phyloP scores from a whole-genome alignment of 2,113 vertebrate species.

The Dasyornis broadbenti region DNA sequence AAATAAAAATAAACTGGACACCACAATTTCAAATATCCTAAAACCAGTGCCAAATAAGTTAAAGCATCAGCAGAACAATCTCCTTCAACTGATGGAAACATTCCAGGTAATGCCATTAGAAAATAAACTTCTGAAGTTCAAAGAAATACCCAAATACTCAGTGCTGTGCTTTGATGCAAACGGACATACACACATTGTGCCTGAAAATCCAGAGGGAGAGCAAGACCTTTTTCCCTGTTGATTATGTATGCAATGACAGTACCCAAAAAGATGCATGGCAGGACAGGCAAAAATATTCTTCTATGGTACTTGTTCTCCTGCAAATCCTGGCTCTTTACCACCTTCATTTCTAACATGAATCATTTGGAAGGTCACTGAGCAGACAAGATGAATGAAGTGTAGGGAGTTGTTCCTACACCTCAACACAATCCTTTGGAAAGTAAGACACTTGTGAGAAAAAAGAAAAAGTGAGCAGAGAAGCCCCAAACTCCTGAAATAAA shows the following conservation, averaged over 20 bases:
- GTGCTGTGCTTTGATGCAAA: neutral
- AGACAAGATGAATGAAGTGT: neutral
- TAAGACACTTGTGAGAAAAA: neutral
- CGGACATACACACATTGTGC: neutral
- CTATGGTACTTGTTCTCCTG: neutral
- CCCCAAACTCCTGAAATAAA: neutral
- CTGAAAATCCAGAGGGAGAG: neutral
- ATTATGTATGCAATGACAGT: neutral
- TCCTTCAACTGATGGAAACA: neutral
- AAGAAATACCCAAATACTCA: neutral
- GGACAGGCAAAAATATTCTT: neutral
- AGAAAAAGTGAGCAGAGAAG: neutral
- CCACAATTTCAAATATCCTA: neutral
- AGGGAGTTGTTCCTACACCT: neutral
- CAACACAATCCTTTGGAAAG: neutral
- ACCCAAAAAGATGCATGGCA: neutral
- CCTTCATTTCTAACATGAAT: neutral
- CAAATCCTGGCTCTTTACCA: neutral
- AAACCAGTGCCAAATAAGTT: neutral
- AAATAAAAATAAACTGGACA: neutral
- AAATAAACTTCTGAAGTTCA: neutral
- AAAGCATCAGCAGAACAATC: neutral
- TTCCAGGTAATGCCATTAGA: neutral
- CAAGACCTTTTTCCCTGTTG: neutral
- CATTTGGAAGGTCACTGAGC: neutral